Conservation (phyloP, 2,888 invertebrate species). For the Tetrapedia diversipes region DNA sequence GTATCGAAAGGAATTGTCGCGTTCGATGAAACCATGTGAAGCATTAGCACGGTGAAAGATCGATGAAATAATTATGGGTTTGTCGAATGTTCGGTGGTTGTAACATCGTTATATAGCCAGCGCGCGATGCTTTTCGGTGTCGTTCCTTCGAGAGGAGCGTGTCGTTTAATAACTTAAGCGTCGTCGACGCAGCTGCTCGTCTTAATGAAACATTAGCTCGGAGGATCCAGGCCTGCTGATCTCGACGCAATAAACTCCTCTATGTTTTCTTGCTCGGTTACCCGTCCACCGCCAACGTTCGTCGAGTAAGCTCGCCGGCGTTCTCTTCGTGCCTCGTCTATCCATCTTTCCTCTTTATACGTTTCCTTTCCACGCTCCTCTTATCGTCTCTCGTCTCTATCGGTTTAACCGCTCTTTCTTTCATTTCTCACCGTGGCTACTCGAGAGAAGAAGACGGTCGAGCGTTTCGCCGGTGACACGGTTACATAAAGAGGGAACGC, state of each 20-base stretch:
- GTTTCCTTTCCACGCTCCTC: background rate
- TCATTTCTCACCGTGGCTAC: background rate
- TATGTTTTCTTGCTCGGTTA: conserved; percentile 37
- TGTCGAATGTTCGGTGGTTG: conserved; percentile 45
- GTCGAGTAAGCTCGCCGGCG: background rate
- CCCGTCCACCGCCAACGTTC: background rate
- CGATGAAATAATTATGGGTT: conserved; percentile 73
- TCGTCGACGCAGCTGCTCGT: conserved; percentile 81
- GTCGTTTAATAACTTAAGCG: conserved; percentile 82
- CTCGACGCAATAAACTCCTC: conserved; percentile 49
- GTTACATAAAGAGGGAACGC: conserved; percentile 26
- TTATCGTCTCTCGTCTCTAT: background rate
- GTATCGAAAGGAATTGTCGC: no score
- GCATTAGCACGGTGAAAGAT: background rate
- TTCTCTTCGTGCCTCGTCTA: background rate
- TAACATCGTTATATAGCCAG: conserved; percentile 14
- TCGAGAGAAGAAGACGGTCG: no score
- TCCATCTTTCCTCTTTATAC: background rate
- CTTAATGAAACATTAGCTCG: conserved; percentile 82
- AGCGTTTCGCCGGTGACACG: conserved; percentile 6
- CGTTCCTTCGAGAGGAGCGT: conserved; percentile 72
- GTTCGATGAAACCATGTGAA: background rate
- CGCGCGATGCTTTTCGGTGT: conserved; percentile 50
- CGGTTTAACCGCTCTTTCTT: background rate
- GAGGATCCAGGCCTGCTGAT: conserved; percentile 69